Evolutionary conservation across 2,888 invertebrate species (phyloP), one percentile per base, ranked within the genome.

Genomic region (Erebia ligea): DNA sequence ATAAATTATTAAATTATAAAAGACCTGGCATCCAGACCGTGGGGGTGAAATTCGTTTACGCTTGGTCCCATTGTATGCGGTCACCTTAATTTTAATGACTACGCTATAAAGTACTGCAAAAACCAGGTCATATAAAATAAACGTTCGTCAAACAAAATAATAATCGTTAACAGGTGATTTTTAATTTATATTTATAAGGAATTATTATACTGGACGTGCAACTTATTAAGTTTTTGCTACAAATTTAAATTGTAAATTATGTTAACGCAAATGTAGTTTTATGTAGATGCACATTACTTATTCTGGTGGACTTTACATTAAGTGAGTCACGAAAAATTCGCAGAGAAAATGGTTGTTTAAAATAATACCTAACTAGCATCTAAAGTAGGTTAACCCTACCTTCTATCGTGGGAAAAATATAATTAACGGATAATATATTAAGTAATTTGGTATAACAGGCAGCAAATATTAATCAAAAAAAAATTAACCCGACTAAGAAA

Each of bases 151-250:
- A 58, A 42, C 42, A 59, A 3, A 58, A 58, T n/a, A 58, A 59
- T 59, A 59, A 42, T 17, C 15, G 42, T 11, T 5, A 40, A 42
- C 59, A 11, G 6, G 40, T 59, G 11, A 40, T 40, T 59, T 59
- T 42, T 42, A 59, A 58, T 58, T 58, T 58, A 40, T 58, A 40
- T 58, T 58, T 9, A 6, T 34, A 40, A 52, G 52, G 52, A 17
- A 52, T 52, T 17, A 8, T 52, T 52, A 52, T 52, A 52, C 10
- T 17, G 52, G 17, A 17, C n/a, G 52, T 4, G 48, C 6, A 5
- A n/a, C 48, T 48, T 48, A 48, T 48, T 48, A 15, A 15, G 50
- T n/a, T n/a, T 50, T 4, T n/a, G 50, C 6, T 50, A 13, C 4
- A 15, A 50, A 15, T 50, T 50, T 50, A 50, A 50, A 50, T n/a